Base-by-base conservation (phyloP, 2,888 invertebrate genomes). In the Platerodrilus igneus region DNA sequence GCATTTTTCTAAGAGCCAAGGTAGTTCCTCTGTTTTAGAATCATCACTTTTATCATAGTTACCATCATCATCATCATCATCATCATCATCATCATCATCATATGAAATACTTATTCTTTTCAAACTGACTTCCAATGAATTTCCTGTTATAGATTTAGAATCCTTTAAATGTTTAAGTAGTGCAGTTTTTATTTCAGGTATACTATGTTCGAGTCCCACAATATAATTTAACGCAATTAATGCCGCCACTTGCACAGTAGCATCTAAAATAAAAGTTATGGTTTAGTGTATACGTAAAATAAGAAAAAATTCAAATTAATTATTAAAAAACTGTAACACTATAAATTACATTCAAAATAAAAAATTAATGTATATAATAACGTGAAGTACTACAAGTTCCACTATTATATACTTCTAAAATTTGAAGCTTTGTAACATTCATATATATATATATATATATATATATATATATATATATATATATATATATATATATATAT, bases 151-250 rank as follows among this genome's bases (percentile, higher is more conserved):
- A 21, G 14, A 2, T n/a, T 37, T 9, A 13, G 11, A 22, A 28
- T 36, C 15, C 6, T 15, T 6, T 11, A 29, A 70, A 0, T 71
- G 71, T 51, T 73, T 75, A 67, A 48, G 69, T 70, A 57, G 72
- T 66, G 52, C 71, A 63, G 57, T 70, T 69, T 39, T 51, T 26
- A 83, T 77, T 69, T 86, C 85, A 2, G 74, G 67, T 1, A 81
- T 73, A 27, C 77, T 71, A 1, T 83, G 80, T 38, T 82, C 78
- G 0, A 77, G 67, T 0, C 81, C 78, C 26, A 85, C 67, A 23
- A 86, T 68, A 55, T 83, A 81, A 17, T 86, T 86, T 60, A 86
- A 77, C 13, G 83, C 81, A 47, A 83, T 79, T 28, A 88, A 58
- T 1, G 84, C 79, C 2, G 81, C 81, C 1, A 87, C 84, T 71